Percentiles rank a stretch among this genome's conserved stretches.
Evolutionary conservation across 2,113 vertebrate genomes (phyloP).

Genomic region (Cranoglanis bouderius): DNA sequence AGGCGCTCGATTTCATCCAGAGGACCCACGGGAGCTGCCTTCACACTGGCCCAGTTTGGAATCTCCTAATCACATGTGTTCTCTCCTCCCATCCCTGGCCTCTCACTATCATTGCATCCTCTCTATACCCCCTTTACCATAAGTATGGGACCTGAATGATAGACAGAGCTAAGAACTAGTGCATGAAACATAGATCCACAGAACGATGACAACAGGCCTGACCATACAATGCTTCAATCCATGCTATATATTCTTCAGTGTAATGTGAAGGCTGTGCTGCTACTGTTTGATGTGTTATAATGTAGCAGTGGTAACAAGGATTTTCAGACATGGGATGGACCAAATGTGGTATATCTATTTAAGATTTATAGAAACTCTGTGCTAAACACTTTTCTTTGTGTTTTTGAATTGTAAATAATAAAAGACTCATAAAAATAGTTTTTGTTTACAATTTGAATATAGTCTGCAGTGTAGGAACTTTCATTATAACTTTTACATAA

Average conservation of each 20-base stretch:
- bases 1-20: conserved; percentile 77
- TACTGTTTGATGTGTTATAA: neutral
- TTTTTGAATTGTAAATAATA: neutral
- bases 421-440: no score
- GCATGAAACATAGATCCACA: conserved; percentile 34
- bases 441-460: no score
- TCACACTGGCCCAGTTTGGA: conserved; percentile 70
- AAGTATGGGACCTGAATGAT: conserved; percentile 32
- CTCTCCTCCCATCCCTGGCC: conserved; percentile 26
- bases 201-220: conserved; percentile 37
- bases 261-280: neutral
- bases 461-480: no score
- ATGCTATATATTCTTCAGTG: neutral
- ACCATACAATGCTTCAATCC: neutral
- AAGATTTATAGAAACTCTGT: neutral
- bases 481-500: no score
- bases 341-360: neutral
- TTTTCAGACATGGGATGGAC: neutral
- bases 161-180: conserved; percentile 33
- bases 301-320: neutral
- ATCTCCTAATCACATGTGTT: conserved; percentile 57
- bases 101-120: conserved; percentile 29
- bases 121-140: conserved; percentile 36
- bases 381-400: neutral
- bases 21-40: conserved; percentile 67